Percentiles rank a stretch among this genome's conserved stretches.
phyloP scores from a whole-genome alignment of 2,113 vertebrate species.

The Calyptomena viridis region DNA sequence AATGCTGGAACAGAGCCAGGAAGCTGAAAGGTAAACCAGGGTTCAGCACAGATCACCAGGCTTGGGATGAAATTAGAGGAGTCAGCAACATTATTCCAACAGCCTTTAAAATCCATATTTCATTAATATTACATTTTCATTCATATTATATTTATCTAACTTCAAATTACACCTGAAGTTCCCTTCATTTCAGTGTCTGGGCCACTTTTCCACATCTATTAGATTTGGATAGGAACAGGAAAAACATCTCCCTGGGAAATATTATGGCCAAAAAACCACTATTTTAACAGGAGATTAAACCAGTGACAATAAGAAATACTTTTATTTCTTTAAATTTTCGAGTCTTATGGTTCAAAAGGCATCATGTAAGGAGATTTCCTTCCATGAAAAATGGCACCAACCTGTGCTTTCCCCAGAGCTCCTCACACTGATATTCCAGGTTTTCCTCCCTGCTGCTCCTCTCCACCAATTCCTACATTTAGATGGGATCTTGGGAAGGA shows the following conservation, averaged over 20 bases:
- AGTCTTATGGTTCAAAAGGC: background rate
- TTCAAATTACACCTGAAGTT: background rate
- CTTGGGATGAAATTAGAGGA: background rate
- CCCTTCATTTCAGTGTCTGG: background rate
- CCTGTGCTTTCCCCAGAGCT: no score
- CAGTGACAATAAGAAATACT: background rate
- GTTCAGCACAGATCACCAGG: background rate
- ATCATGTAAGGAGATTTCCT: no score
- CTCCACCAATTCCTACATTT: no score
- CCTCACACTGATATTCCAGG: no score
- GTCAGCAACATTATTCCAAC: conserved; percentile 1
- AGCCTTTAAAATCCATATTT: background rate
- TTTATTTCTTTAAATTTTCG: background rate
- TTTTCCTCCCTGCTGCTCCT: no score
- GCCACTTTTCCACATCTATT: background rate
- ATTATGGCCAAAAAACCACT: background rate
- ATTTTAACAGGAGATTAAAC: background rate
- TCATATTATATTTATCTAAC: background rate
- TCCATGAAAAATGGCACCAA: no score
- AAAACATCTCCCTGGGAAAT: background rate
- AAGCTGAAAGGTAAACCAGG: background rate
- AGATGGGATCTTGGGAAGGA: no score
- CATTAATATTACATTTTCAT: conserved; percentile 36
- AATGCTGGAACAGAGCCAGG: rapidly evolving
- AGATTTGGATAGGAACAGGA: background rate